phyloP scores from a whole-genome alignment of 2,888 invertebrate species.

The Anorthoa munda region DNA sequence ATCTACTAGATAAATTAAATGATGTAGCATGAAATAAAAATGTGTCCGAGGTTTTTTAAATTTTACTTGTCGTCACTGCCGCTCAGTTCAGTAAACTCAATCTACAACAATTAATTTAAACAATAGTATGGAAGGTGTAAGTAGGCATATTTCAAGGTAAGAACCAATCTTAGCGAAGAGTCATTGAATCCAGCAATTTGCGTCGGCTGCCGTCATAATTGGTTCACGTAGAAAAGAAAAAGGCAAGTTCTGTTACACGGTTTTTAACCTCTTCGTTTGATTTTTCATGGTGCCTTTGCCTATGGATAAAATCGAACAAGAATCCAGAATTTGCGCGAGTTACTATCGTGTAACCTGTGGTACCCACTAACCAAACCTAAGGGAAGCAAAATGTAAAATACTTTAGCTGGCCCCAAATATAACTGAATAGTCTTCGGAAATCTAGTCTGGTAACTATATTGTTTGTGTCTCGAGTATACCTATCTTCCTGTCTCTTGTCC shows the following conservation, averaged over 20 bases:
- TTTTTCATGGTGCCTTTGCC: too few species aligned
- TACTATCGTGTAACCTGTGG: constrained; percentile 1
- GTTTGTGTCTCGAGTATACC: too few species aligned
- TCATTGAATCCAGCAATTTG: constrained; percentile 33
- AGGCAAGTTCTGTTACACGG: background rate
- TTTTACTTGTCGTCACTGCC: too few species aligned
- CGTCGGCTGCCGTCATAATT: constrained; percentile 27
- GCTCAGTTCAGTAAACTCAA: background rate
- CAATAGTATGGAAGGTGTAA: background rate
- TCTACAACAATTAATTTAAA: background rate
- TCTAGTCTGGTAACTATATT: background rate
- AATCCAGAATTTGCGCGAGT: background rate
- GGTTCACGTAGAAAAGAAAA: constrained; percentile 10
- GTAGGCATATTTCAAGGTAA: background rate
- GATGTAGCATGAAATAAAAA: too few species aligned
- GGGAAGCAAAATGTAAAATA: constrained; percentile 22
- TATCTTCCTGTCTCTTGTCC: too few species aligned
- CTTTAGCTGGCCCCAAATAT: constrained; percentile 14
- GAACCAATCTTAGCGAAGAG: constrained; percentile 10
- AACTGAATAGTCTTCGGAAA: constrained; percentile 8
- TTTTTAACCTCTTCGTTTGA: constrained; percentile 22
- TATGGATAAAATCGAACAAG: too few species aligned
- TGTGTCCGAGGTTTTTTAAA: too few species aligned
- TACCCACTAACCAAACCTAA: background rate
- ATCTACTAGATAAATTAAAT: too few species aligned